Conservation (phyloP, 2,797 vertebrate species). For the Bryconaethiops microstoma region DNA sequence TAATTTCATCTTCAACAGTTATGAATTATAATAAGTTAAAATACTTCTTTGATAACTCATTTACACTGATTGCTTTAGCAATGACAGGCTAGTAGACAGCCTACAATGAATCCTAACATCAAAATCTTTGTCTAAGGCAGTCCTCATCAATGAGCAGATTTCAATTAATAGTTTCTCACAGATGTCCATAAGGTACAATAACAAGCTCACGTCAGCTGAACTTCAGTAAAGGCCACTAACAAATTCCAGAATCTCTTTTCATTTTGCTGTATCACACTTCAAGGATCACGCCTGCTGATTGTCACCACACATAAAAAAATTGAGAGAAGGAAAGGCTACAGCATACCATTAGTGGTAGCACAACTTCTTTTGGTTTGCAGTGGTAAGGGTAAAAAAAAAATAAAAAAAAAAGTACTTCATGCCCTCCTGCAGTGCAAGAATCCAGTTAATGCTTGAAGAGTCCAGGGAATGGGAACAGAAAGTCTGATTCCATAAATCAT, state of each 20-base stretch:
- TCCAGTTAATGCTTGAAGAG: not conserved
- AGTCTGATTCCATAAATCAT: not conserved
- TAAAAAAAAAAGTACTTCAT: not conserved
- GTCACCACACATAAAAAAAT: not conserved
- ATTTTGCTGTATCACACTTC: not conserved
- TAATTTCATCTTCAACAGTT: not conserved
- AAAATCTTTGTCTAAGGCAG: not conserved
- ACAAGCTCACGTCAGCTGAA: not conserved
- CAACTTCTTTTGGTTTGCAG: not conserved
- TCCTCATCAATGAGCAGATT: not conserved
- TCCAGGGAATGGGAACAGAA: not conserved
- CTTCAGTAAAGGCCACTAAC: not conserved
- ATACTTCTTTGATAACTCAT: not conserved
- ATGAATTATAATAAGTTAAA: not conserved
- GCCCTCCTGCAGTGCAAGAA: not conserved
- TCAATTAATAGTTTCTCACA: not conserved
- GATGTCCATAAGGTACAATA: not conserved
- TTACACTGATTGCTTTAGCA: not conserved
- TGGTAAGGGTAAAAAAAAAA: not conserved
- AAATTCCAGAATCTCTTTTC: not conserved
- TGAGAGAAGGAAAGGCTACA: not conserved
- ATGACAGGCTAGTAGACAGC: not conserved
- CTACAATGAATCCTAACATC: not conserved
- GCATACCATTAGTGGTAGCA: not conserved
- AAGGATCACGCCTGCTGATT: conserved; percentile 13